A percentile compares a stretch with the other conserved stretches of the same genome.
Conservation (phyloP, 2,888 invertebrate species). For the Xanthorhoe spadicearia region DNA sequence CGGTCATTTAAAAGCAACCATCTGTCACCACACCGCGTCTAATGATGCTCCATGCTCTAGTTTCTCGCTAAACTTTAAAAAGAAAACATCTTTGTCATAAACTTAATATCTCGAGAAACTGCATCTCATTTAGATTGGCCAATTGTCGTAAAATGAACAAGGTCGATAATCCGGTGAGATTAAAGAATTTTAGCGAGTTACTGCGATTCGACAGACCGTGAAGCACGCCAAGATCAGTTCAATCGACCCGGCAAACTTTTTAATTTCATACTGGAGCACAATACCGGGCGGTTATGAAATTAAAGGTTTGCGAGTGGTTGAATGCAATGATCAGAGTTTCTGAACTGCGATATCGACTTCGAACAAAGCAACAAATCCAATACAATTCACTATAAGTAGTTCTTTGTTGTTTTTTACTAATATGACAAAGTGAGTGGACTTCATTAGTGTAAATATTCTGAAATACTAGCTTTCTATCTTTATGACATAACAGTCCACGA, state of each 20-base stretch:
- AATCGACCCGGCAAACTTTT: slow-evolving; percentile 29
- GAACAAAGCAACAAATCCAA: neutral
- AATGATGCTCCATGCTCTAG: slow-evolving; percentile 6
- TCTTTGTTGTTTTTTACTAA: neutral
- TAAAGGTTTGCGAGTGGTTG: slow-evolving; percentile 5
- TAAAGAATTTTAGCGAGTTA: slow-evolving; percentile 25
- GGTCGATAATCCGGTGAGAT: slow-evolving; percentile 26
- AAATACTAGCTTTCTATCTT: neutral
- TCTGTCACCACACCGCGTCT: slow-evolving; percentile 15
- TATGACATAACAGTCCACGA: neutral
- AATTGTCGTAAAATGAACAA: slow-evolving; percentile 24
- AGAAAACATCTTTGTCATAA: slow-evolving; percentile 12
- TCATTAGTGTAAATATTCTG: neutral
- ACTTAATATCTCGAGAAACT: slow-evolving; percentile 7
- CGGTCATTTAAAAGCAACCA: slow-evolving; percentile 22
- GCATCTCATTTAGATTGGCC: slow-evolving; percentile 18
- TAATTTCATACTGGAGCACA: slow-evolving; percentile 25
- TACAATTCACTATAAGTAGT: neutral
- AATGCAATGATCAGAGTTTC: neutral
- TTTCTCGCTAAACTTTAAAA: slow-evolving; percentile 7
- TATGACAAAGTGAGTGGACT: neutral
- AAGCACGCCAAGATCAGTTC: slow-evolving; percentile 30
- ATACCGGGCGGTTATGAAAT: neutral
- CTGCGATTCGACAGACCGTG: slow-evolving; percentile 31
- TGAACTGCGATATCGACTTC: slow-evolving; percentile 1